A percentile compares a stretch with the other conserved stretches of the same genome.
These are phyloP conservation scores for Drosophila macrospina DNA, from an alignment of 2,888 invertebrate genomes.

Conservation along the genomic window DNA sequence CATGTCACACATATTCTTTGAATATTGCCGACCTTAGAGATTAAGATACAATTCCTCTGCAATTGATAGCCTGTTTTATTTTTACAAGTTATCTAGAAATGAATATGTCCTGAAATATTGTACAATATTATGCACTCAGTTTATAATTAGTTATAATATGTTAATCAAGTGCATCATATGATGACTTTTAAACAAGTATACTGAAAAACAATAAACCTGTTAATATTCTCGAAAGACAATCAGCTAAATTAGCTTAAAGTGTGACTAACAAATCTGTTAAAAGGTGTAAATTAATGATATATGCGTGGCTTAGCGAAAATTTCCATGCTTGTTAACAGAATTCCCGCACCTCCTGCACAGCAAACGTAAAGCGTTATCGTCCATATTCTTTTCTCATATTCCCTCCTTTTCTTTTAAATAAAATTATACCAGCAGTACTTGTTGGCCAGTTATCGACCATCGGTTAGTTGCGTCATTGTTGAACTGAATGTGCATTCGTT, in stretches of 20 bases:
- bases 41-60: too few species aligned
- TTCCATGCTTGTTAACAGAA: constrained; percentile 51
- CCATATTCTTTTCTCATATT: background rate
- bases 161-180: constrained; percentile 69
- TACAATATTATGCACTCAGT: constrained; percentile 48
- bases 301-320: constrained; percentile 56
- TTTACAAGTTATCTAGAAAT: too few species aligned
- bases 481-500: constrained; percentile 25
- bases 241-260: constrained; percentile 55
- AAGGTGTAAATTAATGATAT: constrained; percentile 55
- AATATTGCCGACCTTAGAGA: too few species aligned
- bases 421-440: background rate
- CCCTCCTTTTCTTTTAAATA: background rate
- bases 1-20: too few species aligned
- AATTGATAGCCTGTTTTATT: too few species aligned
- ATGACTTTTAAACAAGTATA: constrained; percentile 24
- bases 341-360: background rate
- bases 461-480: constrained; percentile 37
- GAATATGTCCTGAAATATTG: background rate
- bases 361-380: constrained; percentile 22
- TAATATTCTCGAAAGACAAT: constrained; percentile 33
- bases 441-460: constrained; percentile 23
- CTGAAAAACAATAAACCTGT: constrained; percentile 37
- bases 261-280: constrained; percentile 34
- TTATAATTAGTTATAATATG: constrained; percentile 49